Conservation (phyloP, 1,140 invertebrate species). For the Scaptodrosophila lebanonensis region DNA sequence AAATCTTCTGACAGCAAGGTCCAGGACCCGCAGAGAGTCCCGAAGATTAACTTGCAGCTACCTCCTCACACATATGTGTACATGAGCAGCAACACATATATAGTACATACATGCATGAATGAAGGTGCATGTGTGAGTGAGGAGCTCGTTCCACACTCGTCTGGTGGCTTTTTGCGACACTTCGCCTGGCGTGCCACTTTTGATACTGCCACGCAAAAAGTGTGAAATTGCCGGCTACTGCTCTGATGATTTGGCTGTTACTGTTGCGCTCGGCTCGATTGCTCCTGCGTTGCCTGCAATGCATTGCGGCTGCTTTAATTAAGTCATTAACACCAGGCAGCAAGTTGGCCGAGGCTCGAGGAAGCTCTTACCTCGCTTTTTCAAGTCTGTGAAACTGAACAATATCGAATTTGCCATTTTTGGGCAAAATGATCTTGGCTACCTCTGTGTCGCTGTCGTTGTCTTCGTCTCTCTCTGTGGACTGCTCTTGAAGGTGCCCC, state of each 20-base stretch:
- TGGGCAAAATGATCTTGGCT: slow-evolving; percentile 54
- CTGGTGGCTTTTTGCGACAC: slow-evolving; percentile 28
- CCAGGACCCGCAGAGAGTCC: background rate
- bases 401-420: slow-evolving; percentile 70
- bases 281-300: slow-evolving; percentile 28
- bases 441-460: no score
- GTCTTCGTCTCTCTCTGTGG: no score
- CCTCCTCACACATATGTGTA: no score
- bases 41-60: slow-evolving; percentile 55
- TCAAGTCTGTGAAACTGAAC: slow-evolving; percentile 7
- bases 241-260: no score
- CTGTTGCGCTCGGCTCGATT: no score
- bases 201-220: slow-evolving; percentile 63
- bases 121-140: slow-evolving; percentile 7
- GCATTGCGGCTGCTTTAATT: slow-evolving; percentile 53
- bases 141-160: background rate
- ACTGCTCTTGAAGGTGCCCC: slow-evolving; percentile 32
- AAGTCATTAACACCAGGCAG: slow-evolving; percentile 72
- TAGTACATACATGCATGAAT: slow-evolving; percentile 3
- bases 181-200: slow-evolving; percentile 44
- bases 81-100: no score
- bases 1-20: slow-evolving; percentile 47
- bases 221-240: slow-evolving; percentile 71
- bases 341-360: slow-evolving; percentile 21
- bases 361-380: background rate